These are phyloP conservation scores for Nebria brevicollis DNA, from an alignment of 2,888 invertebrate genomes.

Conservation along the genomic window DNA sequence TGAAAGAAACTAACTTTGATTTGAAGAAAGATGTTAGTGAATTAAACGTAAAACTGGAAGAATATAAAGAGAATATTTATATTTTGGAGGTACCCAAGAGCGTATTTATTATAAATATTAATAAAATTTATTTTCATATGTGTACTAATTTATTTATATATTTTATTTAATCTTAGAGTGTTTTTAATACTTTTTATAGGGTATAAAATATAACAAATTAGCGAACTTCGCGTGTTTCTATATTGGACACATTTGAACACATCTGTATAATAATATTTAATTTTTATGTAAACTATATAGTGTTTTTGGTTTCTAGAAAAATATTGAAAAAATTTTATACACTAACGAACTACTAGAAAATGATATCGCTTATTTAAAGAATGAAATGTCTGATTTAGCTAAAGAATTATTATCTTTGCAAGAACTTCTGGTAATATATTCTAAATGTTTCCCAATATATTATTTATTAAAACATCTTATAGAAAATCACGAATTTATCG, in stretches of 20 bases:
- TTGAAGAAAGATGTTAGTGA: slow-evolving; percentile 58
- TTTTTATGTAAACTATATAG: background rate
- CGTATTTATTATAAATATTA: background rate
- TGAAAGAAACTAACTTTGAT: slow-evolving; percentile 59
- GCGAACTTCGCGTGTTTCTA: too few species aligned
- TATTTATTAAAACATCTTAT: slow-evolving; percentile 19
- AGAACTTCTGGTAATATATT: slow-evolving; percentile 55
- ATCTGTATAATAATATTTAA: background rate
- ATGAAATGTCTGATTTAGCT: slow-evolving; percentile 56
- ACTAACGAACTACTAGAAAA: slow-evolving; percentile 56
- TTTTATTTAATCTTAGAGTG: background rate
- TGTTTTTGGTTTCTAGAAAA: slow-evolving; percentile 13
- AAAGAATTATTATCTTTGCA: slow-evolving; percentile 56
- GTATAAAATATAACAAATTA: too few species aligned
- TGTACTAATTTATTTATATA: slow-evolving; percentile 17
- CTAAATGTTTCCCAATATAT: slow-evolving; percentile 16
- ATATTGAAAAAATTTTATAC: slow-evolving; percentile 23
- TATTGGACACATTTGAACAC: too few species aligned
- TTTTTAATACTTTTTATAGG: too few species aligned
- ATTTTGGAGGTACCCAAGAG: slow-evolving; percentile 30
- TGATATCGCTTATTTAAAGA: slow-evolving; percentile 55
- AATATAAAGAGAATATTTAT: slow-evolving; percentile 54
- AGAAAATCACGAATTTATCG: slow-evolving; percentile 31
- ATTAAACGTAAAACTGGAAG: slow-evolving; percentile 57
- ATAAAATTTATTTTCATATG: background rate